A percentile compares a stretch with the other conserved stretches of the same genome.
These are phyloP conservation scores for Chionis minor DNA, from an alignment of 2,113 vertebrate species.

Conservation along the genomic window DNA sequence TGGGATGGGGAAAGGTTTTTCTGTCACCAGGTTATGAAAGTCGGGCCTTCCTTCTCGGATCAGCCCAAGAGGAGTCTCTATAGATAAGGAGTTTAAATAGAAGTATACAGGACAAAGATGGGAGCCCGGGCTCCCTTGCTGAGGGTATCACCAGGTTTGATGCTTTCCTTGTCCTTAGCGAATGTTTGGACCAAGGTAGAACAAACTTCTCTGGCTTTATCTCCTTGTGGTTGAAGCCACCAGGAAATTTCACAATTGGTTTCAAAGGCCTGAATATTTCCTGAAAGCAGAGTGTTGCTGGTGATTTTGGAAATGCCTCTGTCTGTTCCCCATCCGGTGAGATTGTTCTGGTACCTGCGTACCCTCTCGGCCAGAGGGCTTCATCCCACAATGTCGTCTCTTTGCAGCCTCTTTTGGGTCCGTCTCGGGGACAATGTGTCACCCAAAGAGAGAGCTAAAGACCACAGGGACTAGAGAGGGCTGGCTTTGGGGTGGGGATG, in stretches of 20 bases:
- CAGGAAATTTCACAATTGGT: neutral
- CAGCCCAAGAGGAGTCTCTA: neutral
- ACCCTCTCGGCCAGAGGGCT: neutral
- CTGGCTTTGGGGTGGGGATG: accelerated
- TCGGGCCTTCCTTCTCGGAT: neutral
- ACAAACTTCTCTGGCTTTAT: neutral
- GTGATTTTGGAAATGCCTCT: neutral
- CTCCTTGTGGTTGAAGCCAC: neutral
- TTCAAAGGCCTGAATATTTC: neutral
- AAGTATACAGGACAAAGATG: neutral
- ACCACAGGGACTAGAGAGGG: neutral
- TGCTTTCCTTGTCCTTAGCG: neutral
- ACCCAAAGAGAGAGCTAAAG: neutral
- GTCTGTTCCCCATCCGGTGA: accelerated
- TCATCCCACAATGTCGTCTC: neutral
- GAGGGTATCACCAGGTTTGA: neutral
- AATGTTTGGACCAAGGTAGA: neutral
- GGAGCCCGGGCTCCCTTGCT: neutral
- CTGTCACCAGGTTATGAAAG: neutral
- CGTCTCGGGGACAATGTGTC: neutral
- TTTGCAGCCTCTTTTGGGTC: neutral
- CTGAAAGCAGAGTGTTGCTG: neutral
- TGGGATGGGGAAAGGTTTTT: neutral
- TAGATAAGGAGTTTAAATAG: neutral
- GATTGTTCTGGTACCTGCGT: neutral